A percentile compares a stretch with the other conserved stretches of the same genome.
Conservation (phyloP, 1,140 invertebrate genomes). For the Phymastichus coffea region DNA sequence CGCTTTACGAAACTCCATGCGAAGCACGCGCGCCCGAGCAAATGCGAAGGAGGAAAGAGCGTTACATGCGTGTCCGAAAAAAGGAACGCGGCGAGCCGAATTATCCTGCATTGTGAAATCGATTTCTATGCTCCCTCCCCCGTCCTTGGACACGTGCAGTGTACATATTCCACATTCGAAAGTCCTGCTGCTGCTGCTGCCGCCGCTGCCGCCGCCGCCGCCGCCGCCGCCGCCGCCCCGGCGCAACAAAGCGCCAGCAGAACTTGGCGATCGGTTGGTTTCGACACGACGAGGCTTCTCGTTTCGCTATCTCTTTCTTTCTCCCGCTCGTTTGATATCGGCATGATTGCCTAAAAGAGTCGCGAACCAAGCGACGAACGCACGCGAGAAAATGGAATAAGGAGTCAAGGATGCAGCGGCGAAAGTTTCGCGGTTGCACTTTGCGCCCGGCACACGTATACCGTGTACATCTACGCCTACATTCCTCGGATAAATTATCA, state of each 20-base stretch:
- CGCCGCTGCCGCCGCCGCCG: no score
- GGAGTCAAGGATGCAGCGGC: background rate
- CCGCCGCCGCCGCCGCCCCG: background rate
- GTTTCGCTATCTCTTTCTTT: background rate
- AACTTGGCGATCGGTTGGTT: no score
- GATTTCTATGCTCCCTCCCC: conserved; percentile 13
- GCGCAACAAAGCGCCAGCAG: conserved; percentile 8
- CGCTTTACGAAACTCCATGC: background rate
- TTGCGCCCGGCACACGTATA: no score
- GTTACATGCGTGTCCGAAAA: background rate
- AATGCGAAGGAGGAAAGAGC: background rate
- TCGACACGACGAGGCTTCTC: background rate
- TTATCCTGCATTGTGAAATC: conserved; percentile 8
- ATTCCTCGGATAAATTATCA: no score
- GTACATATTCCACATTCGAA: no score
- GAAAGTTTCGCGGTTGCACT: no score
- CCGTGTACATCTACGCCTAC: no score
- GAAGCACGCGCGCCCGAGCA: background rate
- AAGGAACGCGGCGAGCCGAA: background rate
- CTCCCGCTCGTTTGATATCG: no score
- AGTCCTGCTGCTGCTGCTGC: background rate
- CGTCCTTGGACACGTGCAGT: conserved; percentile 10
- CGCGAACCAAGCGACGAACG: no score
- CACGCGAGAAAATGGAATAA: conserved; percentile 5
- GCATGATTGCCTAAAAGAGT: no score